phyloP scores from a whole-genome alignment of 2,888 invertebrate genomes.

The Lamproptera curius region DNA sequence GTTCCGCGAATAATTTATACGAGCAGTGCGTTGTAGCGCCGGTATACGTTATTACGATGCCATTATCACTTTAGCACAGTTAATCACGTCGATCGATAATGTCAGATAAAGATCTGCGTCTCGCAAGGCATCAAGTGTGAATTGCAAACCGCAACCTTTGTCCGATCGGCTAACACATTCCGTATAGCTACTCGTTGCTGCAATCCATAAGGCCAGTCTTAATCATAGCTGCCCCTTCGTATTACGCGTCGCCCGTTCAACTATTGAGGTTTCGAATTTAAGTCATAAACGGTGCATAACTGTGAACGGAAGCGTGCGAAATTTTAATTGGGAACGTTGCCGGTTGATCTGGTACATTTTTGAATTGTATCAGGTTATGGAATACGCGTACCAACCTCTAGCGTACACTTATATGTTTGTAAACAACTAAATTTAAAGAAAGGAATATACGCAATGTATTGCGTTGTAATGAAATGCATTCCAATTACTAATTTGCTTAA shows the following conservation, averaged over 20 bases:
- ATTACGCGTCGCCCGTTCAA: background rate
- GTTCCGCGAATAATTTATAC: constrained; percentile 35
- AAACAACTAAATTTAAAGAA: background rate
- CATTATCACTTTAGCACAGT: constrained; percentile 65
- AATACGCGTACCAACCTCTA: too few relatives aligned
- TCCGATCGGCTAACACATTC: constrained; percentile 20
- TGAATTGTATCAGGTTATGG: too few relatives aligned
- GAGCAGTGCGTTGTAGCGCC: constrained; percentile 29
- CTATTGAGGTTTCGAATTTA: background rate
- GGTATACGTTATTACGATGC: constrained; percentile 48
- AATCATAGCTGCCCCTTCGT: background rate
- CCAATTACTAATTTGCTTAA: too few relatives aligned
- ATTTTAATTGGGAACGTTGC: background rate
- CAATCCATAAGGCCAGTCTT: background rate
- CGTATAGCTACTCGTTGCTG: constrained; percentile 6
- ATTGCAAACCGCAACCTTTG: constrained; percentile 58
- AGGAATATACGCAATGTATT: too few relatives aligned
- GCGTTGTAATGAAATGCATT: too few relatives aligned
- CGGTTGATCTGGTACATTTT: too few relatives aligned
- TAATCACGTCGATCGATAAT: constrained; percentile 61
- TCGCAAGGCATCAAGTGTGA: constrained; percentile 53
- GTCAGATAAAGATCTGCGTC: constrained; percentile 57
- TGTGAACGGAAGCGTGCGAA: too few relatives aligned
- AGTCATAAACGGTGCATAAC: background rate
- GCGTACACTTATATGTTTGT: background rate